Percentiles rank a stretch among this genome's conserved stretches.
Evolutionary conservation across 2,888 invertebrate species (phyloP).

Genomic region (Pristionchus maxplancki): DNA sequence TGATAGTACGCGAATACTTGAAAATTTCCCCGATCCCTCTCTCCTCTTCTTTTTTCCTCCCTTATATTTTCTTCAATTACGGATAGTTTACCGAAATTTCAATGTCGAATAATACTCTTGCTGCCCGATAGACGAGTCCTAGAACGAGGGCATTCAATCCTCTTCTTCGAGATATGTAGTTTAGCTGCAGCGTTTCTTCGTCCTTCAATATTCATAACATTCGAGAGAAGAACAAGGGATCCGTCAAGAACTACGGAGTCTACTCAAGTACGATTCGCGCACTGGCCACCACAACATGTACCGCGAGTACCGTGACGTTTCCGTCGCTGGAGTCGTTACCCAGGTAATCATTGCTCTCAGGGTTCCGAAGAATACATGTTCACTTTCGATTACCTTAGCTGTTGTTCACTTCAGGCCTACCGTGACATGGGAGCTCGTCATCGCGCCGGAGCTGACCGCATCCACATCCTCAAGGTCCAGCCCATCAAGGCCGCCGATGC

Average conservation of each 20-base stretch:
- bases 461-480: conserved; percentile 93
- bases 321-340: conserved; percentile 95
- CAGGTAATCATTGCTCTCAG: conserved; percentile 80
- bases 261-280: conserved; percentile 98
- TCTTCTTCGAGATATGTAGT: background rate
- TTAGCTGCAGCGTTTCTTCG: conserved; percentile 6
- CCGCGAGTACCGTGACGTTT: conserved; percentile 89
- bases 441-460: conserved; percentile 96
- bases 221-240: conserved; percentile 89
- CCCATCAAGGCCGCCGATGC: conserved; percentile 91
- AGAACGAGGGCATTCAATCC: background rate
- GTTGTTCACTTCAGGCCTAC: conserved; percentile 60
- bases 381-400: no score
- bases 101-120: background rate
- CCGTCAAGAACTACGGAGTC: conserved; percentile 99
- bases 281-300: conserved; percentile 88
- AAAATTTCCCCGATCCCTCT: no score
- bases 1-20: no score
- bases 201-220: background rate
- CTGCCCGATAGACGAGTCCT: conserved; percentile 6
- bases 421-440: conserved; percentile 97
- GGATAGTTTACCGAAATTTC: background rate
- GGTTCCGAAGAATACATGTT: no score
- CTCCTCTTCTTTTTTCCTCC: no score
- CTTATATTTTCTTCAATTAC: no score